phyloP scores from a whole-genome alignment of 2,797 vertebrate species.

The Crocodylus rhombifer region DNA sequence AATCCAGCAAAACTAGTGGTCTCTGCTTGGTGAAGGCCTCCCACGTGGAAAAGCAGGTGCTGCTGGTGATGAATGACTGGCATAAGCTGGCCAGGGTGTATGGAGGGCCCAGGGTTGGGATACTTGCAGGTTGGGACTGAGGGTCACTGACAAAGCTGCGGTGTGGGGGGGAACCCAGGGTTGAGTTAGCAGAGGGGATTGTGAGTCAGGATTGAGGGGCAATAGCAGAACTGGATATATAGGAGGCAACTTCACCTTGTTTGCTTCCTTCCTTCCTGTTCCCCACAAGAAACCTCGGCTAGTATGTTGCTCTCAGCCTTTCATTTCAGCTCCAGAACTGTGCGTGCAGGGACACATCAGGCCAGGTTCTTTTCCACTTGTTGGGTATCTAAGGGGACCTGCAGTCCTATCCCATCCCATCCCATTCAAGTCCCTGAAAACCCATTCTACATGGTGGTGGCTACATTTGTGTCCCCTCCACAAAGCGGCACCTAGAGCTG shows the following conservation, averaged over 20 bases:
- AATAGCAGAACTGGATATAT: neutral
- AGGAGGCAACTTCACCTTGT: too few relatives aligned
- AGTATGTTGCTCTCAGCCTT: neutral
- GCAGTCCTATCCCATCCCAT: too few relatives aligned
- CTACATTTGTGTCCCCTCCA: too few relatives aligned
- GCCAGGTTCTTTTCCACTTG: too few relatives aligned
- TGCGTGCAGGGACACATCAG: neutral
- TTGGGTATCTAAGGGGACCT: too few relatives aligned
- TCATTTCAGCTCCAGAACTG: neutral
- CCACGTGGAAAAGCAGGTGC: neutral
- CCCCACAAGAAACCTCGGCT: neutral
- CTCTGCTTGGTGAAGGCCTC: neutral
- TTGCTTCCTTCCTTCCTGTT: neutral
- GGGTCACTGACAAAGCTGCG: neutral
- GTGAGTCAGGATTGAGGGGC: too few relatives aligned
- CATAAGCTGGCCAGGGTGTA: too few relatives aligned
- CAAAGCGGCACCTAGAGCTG: too few relatives aligned
- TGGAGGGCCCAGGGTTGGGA: neutral
- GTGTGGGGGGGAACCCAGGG: neutral
- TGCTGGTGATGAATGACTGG: neutral
- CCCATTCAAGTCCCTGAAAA: too few relatives aligned
- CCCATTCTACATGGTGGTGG: too few relatives aligned
- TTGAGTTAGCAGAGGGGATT: neutral
- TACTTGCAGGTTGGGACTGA: neutral
- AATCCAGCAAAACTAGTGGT: neutral